Evolutionary conservation across 2,113 vertebrate species (phyloP), one percentile per base, ranked within the genome.

Genomic region (Anthoscopus minutus): DNA sequence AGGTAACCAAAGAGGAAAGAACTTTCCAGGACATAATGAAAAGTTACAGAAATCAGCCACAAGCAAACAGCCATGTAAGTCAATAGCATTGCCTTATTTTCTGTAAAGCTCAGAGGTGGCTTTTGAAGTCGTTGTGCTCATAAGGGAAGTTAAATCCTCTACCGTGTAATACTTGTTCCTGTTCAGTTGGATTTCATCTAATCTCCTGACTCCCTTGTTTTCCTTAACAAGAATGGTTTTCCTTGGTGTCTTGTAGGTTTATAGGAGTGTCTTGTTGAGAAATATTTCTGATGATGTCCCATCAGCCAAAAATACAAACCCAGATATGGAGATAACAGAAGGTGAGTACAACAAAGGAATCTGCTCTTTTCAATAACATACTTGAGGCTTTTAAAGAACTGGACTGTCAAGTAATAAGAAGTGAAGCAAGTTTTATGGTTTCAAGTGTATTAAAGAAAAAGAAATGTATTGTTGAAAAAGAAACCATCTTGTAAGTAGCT

Each of bases 21-120:
- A 98, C 98, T 74, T 99, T 99, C 96, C 99, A 99, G 91, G 99
- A 99, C 97, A 99, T 99, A 96, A 99, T 99, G 99, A 99, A 99
- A 97, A 99, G 99, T 96, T 99, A 99, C 64, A 98, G 99, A 93
- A 99, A 99, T 93, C 99, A 99, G 85, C 99, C 99, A 15, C 99
- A 99, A 96, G 99, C 99, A 93, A 98, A 98, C 95, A 99, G 99
- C 97, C 98, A 99, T 2, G 99, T 99, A 94, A 99, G 99, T 98
- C 81, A 81, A 21, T 40, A 40, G 42, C 21, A 40, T 11, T 47
- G 23, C 31, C 22, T 64, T 38, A 24, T 38, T 73, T 56, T 45
- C 31, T n/a, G 17, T 38, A 27, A 28, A 50, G 25, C 42, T 44
- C n/a, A 20, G 44, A n/a, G 33, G 15, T 27, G 30, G 7, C 67